Evolutionary conservation across 2,113 vertebrate genomes (phyloP), one percentile per base, ranked within the genome.

Genomic region (Todiramphus saurophagus): DNA sequence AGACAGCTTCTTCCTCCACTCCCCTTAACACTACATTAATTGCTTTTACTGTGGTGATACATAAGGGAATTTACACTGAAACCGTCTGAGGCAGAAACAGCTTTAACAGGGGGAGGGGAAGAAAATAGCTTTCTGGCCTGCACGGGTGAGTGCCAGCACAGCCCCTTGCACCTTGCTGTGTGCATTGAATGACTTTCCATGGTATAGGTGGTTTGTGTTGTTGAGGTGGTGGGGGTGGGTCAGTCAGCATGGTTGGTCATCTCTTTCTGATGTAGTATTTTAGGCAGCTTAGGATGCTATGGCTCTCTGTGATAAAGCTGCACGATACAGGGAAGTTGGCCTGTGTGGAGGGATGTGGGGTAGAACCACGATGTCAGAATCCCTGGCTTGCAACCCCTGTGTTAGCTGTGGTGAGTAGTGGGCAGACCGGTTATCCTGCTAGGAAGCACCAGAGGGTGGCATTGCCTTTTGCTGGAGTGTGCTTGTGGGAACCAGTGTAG

Each of bases 241-340:
- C 16, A 7, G 5, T 7, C 13, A 46, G n/a, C 7, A 7, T 3
- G 2, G 12, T 0, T 10, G 20, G 9, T 5, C 2, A 1, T 5
- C 10, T 2, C 15, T 62, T 31, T 27, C n/a, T 16, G 21, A 6
- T 1, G 7, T 2, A 1, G 15, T 4, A 0, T 28, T 59, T 37
- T 14, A 11, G 58, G 37, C 68, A 51, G 23, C 50, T 23, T 51
- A 51, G 24, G 50, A 25, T 7, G 12, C 16, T 43, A 2, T 0
- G 31, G 20, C 4, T 6, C 24, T 27, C 10, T 4, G 35, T 1
- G 27, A 2, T 3, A 11, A 35, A 74, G n/a, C 39, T 31, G 12
- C 0, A 1, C 0, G 33, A 8, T 8, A 9, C 35, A 9, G 19
- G 4, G 2, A 17, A 9, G 8, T 4, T 19, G 25, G 17, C 2